phyloP scores from a whole-genome alignment of 2,888 invertebrate species.

The Caenorhabditis macrosperma region DNA sequence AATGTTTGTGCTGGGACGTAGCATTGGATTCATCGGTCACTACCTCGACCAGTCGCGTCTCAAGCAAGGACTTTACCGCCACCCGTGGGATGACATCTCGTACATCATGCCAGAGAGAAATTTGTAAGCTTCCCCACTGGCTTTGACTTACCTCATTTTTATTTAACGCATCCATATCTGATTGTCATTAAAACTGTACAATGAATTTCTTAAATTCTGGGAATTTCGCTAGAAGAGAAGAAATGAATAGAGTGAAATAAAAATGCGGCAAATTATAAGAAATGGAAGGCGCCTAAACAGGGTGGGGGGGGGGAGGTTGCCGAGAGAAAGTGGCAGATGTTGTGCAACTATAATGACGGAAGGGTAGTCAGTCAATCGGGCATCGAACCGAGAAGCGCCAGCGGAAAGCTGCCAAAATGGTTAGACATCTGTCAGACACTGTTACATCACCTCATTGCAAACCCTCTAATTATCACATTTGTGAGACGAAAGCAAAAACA shows the following conservation, averaged over 20 bases:
- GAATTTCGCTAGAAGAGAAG: neutral
- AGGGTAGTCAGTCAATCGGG: constrained; percentile 15
- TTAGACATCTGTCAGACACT: constrained; percentile 46
- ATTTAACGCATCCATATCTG: constrained; percentile 16
- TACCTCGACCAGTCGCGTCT: constrained; percentile 97
- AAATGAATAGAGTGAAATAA: no score
- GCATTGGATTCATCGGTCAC: constrained; percentile 97
- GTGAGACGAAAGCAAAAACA: neutral
- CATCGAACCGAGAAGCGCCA: constrained; percentile 30
- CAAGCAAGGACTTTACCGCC: constrained; percentile 98
- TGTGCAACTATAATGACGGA: constrained; percentile 9
- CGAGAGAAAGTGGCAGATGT: neutral
- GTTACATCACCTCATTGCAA: constrained; percentile 28
- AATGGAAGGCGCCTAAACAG: neutral
- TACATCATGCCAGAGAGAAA: constrained; percentile 87
- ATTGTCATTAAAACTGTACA: constrained; percentile 23
- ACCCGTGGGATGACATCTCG: constrained; percentile 99
- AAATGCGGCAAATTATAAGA: constrained; percentile 29
- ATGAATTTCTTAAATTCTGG: constrained; percentile 17
- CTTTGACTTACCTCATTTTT: neutral
- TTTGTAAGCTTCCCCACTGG: constrained; percentile 26
- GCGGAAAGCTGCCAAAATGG: constrained; percentile 45
- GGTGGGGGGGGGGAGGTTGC: neutral
- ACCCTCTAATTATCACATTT: constrained; percentile 57
- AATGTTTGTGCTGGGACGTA: constrained; percentile 96